A percentile compares a stretch with the other conserved stretches of the same genome.
Evolutionary conservation across 2,888 invertebrate genomes (phyloP).

Genomic region (Onthophagus sagittarius): DNA sequence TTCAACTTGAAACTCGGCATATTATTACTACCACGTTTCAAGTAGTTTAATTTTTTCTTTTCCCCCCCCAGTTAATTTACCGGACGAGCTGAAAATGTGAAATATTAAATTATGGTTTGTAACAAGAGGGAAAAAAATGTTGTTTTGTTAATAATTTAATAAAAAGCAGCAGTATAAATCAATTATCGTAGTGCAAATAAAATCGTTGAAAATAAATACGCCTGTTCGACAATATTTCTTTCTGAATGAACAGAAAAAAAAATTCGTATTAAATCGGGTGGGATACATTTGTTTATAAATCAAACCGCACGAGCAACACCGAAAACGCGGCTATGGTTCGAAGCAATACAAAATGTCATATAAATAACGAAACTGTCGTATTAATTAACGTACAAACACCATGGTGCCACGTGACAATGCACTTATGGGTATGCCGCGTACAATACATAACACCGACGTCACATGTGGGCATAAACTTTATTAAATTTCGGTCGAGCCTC

Average conservation of each 20-base stretch:
- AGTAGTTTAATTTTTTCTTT: background rate
- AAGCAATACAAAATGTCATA: background rate
- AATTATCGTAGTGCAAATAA: background rate
- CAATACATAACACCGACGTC: background rate
- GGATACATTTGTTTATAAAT: background rate
- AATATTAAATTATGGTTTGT: background rate
- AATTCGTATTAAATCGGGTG: background rate
- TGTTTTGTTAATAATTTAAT: background rate
- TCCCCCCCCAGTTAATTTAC: background rate
- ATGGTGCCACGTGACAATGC: background rate
- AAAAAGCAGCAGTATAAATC: background rate
- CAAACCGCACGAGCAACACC: background rate
- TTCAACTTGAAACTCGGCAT: background rate
- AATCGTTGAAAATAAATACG: background rate
- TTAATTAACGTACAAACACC: background rate
- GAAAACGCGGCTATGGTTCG: background rate
- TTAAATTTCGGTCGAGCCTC: background rate
- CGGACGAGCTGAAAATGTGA: background rate
- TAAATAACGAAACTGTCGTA: background rate
- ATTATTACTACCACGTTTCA: background rate
- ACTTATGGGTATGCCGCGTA: background rate
- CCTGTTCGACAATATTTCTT: background rate
- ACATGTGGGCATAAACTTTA: background rate
- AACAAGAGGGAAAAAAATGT: background rate
- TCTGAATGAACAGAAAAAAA: background rate